Conservation (phyloP, 2,797 vertebrate species). For the Schizothorax lantsangensis region DNA sequence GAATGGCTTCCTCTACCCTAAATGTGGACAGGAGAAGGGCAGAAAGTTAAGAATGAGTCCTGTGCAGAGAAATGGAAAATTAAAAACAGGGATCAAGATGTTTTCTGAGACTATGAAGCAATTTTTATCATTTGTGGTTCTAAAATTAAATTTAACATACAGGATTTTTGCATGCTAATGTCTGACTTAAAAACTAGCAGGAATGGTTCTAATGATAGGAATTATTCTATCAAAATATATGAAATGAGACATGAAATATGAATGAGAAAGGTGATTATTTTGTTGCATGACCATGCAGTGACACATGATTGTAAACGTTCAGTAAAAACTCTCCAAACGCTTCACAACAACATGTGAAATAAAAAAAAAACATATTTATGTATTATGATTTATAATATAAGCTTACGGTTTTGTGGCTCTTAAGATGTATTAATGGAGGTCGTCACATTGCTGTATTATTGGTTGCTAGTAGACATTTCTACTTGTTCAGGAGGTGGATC, state of each 20-base stretch:
- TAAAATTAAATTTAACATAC: neutral
- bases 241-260: neutral
- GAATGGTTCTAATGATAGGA: neutral
- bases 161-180: neutral
- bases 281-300: neutral
- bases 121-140: neutral
- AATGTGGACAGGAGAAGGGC: constrained; percentile 15
- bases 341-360: no score
- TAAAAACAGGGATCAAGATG: constrained; percentile 1
- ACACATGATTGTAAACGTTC: neutral
- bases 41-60: constrained; percentile 26
- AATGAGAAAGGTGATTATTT: neutral
- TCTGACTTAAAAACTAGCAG: neutral
- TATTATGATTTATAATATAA: no score
- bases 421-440: neutral
- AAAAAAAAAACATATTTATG: no score
- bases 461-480: no score
- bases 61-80: neutral
- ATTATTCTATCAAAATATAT: neutral
- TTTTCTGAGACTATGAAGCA: neutral
- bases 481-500: no score
- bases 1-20: constrained; percentile 66
- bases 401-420: neutral
- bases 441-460: no score
- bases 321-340: neutral